phyloP scores from a whole-genome alignment of 2,113 vertebrate genomes.

The Lasiurus borealis region DNA sequence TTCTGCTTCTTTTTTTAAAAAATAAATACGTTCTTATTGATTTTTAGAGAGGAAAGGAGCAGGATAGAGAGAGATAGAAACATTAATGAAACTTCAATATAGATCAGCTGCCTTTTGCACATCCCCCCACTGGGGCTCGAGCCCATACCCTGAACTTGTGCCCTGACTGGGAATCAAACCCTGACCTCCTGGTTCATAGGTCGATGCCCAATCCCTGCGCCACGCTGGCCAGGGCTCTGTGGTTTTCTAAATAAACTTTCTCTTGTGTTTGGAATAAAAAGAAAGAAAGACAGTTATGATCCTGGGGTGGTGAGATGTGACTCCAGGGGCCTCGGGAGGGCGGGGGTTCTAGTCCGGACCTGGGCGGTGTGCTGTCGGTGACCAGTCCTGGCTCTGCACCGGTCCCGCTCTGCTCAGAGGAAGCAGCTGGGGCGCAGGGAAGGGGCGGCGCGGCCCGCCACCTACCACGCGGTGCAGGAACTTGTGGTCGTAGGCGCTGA shows the following conservation, averaged over 20 bases:
- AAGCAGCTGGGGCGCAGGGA: neutral
- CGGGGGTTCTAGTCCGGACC: neutral
- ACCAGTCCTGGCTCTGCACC: rapidly evolving
- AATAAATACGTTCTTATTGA: too few species aligned
- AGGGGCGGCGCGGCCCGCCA: neutral
- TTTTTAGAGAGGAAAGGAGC: too few species aligned
- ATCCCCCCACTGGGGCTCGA: too few species aligned
- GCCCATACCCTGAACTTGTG: too few species aligned
- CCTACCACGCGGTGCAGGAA: constrained; percentile 96
- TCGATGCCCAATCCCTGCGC: too few species aligned
- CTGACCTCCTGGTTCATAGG: too few species aligned
- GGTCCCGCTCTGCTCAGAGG: rapidly evolving
- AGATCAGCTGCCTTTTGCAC: too few species aligned
- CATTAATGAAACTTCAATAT: too few species aligned
- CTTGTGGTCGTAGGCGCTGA: constrained; percentile 91
- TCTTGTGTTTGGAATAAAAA: neutral
- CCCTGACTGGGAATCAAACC: too few species aligned
- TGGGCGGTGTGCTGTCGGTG: rapidly evolving
- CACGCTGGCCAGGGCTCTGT: neutral
- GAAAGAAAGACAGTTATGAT: neutral
- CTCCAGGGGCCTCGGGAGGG: neutral
- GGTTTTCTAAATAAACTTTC: neutral
- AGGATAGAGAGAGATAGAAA: too few species aligned
- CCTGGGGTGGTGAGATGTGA: rapidly evolving
- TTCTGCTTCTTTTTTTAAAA: too few species aligned